Conservation (phyloP, 2,888 invertebrate species). For the Ypsolopha sequella region DNA sequence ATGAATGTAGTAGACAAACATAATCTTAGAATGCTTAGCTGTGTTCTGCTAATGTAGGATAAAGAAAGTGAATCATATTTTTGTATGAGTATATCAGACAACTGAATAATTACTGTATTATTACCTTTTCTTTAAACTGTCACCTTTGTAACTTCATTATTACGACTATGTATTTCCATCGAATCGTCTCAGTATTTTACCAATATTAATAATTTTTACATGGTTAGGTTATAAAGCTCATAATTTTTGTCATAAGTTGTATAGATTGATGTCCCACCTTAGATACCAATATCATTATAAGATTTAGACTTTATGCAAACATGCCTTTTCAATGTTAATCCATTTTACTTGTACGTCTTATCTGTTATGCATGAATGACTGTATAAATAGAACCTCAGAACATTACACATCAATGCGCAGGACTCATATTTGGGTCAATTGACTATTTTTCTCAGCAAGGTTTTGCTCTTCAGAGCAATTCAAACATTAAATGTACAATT, state of each 20-base stretch:
- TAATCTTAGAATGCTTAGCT: slow-evolving; percentile 44
- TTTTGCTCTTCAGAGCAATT: too few relatives aligned
- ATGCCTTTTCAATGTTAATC: slow-evolving; percentile 13
- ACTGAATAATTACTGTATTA: background rate
- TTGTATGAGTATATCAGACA: slow-evolving; percentile 52
- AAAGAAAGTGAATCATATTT: slow-evolving; percentile 63
- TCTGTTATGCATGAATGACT: slow-evolving; percentile 6
- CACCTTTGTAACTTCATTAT: background rate
- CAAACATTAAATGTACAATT: too few relatives aligned
- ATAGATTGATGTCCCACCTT: slow-evolving; percentile 55
- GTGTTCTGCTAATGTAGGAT: slow-evolving; percentile 43
- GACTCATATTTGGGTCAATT: too few relatives aligned
- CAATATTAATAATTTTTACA: background rate
- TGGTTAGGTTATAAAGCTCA: background rate
- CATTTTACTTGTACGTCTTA: slow-evolving; percentile 15
- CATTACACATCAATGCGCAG: too few relatives aligned
- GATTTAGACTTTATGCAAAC: slow-evolving; percentile 17
- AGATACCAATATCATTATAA: slow-evolving; percentile 51
- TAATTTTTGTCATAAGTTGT: slow-evolving; percentile 19
- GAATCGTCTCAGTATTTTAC: slow-evolving; percentile 1
- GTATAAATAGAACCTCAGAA: too few relatives aligned
- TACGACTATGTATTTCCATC: background rate
- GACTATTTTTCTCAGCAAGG: too few relatives aligned
- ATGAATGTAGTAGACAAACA: background rate
- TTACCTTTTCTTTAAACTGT: too few relatives aligned